A percentile compares a stretch with the other conserved stretches of the same genome.
phyloP scores from a whole-genome alignment of 37 sponge, comb jelly and placozoan species.

The Hexactinellida sp. region DNA sequence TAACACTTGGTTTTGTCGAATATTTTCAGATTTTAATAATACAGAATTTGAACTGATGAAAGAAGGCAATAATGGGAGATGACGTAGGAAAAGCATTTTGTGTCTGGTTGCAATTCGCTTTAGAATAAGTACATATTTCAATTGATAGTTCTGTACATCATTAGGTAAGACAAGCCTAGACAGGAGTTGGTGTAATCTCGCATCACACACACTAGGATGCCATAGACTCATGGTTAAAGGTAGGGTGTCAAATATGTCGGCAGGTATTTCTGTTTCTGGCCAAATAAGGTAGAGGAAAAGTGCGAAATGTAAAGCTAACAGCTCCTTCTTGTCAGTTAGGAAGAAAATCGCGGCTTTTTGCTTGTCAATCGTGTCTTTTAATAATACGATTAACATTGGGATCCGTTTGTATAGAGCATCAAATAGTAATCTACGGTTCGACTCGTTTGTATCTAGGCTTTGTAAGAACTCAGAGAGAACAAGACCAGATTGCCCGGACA shows the following conservation, averaged over 20 bases:
- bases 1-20: neutral
- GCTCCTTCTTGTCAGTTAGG: neutral
- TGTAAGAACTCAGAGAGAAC: neutral
- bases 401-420: slow-evolving; percentile 14
- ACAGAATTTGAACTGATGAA: slow-evolving; percentile 1
- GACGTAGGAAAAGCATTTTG: neutral
- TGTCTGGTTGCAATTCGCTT: neutral
- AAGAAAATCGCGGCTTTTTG: neutral
- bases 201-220: slow-evolving; percentile 9
- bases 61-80: neutral
- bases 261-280: neutral
- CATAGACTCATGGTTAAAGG: neutral
- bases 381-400: slow-evolving; percentile 5
- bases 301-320: slow-evolving; percentile 10
- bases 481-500: neutral
- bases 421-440: neutral
- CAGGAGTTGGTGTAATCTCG: neutral
- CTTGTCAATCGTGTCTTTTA: neutral
- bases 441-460: neutral
- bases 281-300: neutral
- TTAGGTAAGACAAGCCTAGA: neutral
- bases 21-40: neutral
- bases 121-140: neutral
- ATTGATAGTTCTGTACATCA: neutral
- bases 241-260: neutral